phyloP scores from a whole-genome alignment of 2,797 vertebrate genomes.

The Melanitta fusca region DNA sequence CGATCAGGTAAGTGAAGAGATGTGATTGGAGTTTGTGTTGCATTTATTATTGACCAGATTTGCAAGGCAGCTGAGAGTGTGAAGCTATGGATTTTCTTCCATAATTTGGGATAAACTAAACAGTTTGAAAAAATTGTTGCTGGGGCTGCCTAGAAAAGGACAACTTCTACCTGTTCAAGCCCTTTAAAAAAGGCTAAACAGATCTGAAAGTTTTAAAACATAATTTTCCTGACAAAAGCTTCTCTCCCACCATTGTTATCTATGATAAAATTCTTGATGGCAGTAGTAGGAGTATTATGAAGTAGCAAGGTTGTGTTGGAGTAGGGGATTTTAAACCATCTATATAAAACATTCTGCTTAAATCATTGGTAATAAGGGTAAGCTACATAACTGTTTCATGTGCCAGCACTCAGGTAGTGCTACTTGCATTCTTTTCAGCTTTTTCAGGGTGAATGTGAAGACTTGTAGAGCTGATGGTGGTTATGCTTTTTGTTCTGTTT shows the following conservation, averaged over 20 bases:
- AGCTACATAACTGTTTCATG: neutral
- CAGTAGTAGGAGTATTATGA: neutral
- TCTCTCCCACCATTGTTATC: neutral
- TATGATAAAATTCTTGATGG: neutral
- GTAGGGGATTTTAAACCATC: neutral
- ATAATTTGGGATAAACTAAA: neutral
- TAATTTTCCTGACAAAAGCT: neutral
- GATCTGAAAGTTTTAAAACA: neutral
- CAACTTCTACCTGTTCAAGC: neutral
- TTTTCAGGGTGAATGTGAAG: neutral
- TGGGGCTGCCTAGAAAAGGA: neutral
- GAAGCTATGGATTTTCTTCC: neutral
- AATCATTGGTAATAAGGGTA: neutral
- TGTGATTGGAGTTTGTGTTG: neutral
- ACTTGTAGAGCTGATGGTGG: neutral
- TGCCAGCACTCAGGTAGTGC: neutral
- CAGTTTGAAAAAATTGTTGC: neutral
- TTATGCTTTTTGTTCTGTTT: neutral
- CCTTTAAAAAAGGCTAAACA: neutral
- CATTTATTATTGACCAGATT: neutral
- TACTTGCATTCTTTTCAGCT: neutral
- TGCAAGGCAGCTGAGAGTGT: neutral
- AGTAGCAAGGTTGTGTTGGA: neutral
- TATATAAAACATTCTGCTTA: neutral
- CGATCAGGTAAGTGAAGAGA: neutral